phyloP scores from a whole-genome alignment of 1,140 invertebrate genomes.

The Chymomyza costata region DNA sequence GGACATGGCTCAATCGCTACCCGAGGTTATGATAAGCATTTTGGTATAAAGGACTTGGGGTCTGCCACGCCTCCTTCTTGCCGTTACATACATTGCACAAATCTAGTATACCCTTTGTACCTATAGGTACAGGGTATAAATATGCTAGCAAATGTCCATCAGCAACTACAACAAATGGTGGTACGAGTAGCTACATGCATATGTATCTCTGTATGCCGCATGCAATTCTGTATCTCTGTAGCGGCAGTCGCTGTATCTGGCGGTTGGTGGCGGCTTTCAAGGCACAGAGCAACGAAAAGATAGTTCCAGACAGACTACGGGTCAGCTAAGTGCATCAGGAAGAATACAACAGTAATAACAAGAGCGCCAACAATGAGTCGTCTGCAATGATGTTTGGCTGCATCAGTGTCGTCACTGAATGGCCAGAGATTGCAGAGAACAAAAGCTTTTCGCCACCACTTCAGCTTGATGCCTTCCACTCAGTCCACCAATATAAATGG shows the following conservation, averaged over 20 bases:
- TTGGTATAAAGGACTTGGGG: no score
- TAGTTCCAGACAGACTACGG: slow-evolving; percentile 37
- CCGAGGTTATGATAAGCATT: no score
- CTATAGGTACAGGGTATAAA: no score
- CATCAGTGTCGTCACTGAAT: neutral
- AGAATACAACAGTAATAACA: slow-evolving; percentile 21
- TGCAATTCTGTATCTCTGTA: slow-evolving; percentile 28
- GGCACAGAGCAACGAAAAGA: no score
- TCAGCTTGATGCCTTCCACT: no score
- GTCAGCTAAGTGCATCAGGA: slow-evolving; percentile 55
- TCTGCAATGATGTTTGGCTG: neutral
- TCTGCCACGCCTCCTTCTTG: no score
- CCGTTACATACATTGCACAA: no score
- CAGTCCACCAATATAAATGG: slow-evolving; percentile 25
- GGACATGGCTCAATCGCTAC: no score
- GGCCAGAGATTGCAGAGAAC: neutral
- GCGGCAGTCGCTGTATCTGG: slow-evolving; percentile 22
- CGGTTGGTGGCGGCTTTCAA: slow-evolving; percentile 15
- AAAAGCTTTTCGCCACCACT: neutral
- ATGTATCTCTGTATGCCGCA: slow-evolving; percentile 24
- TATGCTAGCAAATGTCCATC: slow-evolving; percentile 69
- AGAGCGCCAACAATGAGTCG: neutral
- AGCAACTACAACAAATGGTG: slow-evolving; percentile 48
- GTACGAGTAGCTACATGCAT: neutral
- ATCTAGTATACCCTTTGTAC: no score